Evolutionary conservation across 2,888 invertebrate species (phyloP), one percentile per base, ranked within the genome.

Genomic region (Agrochola circellaris): DNA sequence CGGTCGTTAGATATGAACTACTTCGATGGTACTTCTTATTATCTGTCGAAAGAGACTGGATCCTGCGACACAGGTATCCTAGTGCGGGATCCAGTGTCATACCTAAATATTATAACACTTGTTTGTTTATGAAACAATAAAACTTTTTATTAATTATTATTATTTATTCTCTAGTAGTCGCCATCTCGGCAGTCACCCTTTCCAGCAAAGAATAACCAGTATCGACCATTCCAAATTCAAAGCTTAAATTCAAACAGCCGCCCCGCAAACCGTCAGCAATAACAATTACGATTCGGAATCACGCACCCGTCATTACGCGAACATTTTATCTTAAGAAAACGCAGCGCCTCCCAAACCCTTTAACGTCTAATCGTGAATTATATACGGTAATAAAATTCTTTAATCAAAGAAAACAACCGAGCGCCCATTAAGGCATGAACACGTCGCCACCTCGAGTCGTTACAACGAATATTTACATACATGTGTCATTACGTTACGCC

Each of bases 371-470:
- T 96, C 96, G 96, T 96, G 96, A 96, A 96, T 96, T 96, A 96
- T 96, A 94, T 91, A 91, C 94, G 89, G 95, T 95, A 96, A 96
- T 96, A 96, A 96, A 96, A 96, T 96, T 96, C 96, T 96, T 96
- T 96, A 96, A 96, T 96, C 96, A 96, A 96, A 96, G 96, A 96
- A 96, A 96, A 96, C 96, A 96, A 95, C 96, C 95, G 92, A 93
- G 95, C 90, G 89, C 92, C 94, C 96, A 95, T 96, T 96, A 95
- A 94, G 93, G 93, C 93, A 92, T 91, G 95, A 95, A 95, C 95
- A 95, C 95, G 95, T 95, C 95, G 95, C 95, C 95, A 96, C 96
- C 96, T 96, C 89, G 89, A 93, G 95, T 94, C 95, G 95, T 96
- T 96, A 95, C 94, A 92, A 90, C 91, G 95, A 94, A 96, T 96